Evolutionary conservation across 2,888 invertebrate genomes (phyloP).

Genomic region (Pollenia amentaria): DNA sequence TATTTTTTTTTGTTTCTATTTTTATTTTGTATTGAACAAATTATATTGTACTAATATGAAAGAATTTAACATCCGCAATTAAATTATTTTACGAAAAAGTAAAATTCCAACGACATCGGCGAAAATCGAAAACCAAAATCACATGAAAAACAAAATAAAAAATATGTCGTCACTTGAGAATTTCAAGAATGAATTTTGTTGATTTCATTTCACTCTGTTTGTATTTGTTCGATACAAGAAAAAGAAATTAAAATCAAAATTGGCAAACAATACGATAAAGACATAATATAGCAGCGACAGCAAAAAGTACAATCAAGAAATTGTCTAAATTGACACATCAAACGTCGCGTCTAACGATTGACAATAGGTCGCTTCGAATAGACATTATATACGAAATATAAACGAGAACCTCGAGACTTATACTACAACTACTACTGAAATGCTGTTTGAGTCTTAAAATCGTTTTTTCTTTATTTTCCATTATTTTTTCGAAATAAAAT

Average conservation of each 20-base stretch:
- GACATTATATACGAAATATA: conserved; percentile 45
- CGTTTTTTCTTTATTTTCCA: conserved; percentile 8
- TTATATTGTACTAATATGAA: conserved; percentile 60
- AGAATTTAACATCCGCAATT: conserved; percentile 73
- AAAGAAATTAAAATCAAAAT: conserved; percentile 65
- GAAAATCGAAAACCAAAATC: conserved; percentile 13
- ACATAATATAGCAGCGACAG: conserved; percentile 17
- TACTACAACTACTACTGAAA: conserved; percentile 30
- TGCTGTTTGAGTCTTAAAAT: conserved; percentile 26
- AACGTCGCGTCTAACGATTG: conserved; percentile 74
- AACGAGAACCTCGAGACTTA: conserved; percentile 15
- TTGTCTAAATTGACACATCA: conserved; percentile 74
- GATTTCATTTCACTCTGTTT: background rate
- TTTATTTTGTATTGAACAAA: conserved; percentile 30
- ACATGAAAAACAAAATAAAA: conserved; percentile 35
- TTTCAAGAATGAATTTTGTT: conserved; percentile 70
- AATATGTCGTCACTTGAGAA: conserved; percentile 73
- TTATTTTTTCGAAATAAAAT: conserved; percentile 8
- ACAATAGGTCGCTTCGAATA: conserved; percentile 72
- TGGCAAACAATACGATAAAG: conserved; percentile 69
- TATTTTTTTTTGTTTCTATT: background rate
- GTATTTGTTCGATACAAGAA: background rate
- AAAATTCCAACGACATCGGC: conserved; percentile 60
- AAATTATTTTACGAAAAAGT: conserved; percentile 69
- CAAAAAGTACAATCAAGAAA: conserved; percentile 58